phyloP scores from a whole-genome alignment of 2,113 vertebrate species.

The Scytalopus superciliaris region DNA sequence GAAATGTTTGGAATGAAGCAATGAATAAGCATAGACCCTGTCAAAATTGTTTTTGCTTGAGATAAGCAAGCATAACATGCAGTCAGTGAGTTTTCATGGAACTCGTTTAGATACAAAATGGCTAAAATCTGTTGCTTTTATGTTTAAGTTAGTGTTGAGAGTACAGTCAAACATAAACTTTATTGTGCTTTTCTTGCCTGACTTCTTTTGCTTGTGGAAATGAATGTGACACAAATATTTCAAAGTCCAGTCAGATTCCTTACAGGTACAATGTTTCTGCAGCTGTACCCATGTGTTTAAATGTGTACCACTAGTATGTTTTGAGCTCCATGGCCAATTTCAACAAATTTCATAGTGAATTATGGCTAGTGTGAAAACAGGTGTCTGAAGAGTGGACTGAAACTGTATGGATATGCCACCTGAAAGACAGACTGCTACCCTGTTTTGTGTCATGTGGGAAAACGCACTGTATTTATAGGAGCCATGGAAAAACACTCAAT shows the following conservation, averaged over 20 bases:
- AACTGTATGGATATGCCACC: not conserved
- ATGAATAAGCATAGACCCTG: not conserved
- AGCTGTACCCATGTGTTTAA: not conserved
- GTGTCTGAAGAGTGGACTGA: not conserved
- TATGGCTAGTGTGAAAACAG: not conserved
- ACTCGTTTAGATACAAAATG: not conserved
- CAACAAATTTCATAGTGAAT: not conserved
- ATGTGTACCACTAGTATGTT: not conserved
- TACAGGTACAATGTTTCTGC: not conserved
- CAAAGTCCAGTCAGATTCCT: not conserved
- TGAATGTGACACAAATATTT: not conserved
- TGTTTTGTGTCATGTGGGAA: not conserved
- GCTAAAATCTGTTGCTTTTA: not conserved
- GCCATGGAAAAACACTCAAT: not conserved
- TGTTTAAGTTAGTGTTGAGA: not conserved
- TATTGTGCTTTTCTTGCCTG: not conserved
- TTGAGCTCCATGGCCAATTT: not conserved
- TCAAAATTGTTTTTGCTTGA: not conserved
- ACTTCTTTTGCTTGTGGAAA: not conserved
- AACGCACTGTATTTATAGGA: not conserved
- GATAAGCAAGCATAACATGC: not conserved
- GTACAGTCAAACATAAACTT: not conserved
- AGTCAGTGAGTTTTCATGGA: not conserved
- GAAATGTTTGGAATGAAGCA: not conserved
- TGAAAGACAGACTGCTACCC: not conserved